phyloP scores from a whole-genome alignment of 2,113 vertebrate genomes.

The Micromys minutus region DNA sequence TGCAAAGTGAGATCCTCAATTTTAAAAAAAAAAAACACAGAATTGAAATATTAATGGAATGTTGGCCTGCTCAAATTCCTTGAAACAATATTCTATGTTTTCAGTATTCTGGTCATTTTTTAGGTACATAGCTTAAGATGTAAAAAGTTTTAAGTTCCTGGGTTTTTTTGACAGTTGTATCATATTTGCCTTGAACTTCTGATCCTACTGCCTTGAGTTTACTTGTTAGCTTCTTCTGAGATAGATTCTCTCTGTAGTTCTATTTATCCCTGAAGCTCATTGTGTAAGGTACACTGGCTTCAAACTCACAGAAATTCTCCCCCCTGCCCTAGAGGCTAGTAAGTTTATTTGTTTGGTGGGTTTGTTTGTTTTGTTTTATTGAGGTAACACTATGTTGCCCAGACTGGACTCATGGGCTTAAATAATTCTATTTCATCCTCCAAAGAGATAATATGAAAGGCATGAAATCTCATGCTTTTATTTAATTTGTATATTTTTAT shows the following conservation, averaged over 20 bases:
- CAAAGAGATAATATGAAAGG: background rate
- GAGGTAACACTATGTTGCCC: background rate
- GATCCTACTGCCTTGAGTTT: background rate
- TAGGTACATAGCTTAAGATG: background rate
- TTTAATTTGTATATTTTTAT: background rate
- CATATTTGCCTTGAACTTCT: background rate
- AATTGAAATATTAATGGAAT: background rate
- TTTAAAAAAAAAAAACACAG: background rate
- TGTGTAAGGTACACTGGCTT: background rate
- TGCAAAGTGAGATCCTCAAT: background rate
- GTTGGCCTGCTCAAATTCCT: background rate
- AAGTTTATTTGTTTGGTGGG: background rate
- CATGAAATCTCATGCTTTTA: background rate
- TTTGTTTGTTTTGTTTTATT: background rate
- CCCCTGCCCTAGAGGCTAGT: background rate
- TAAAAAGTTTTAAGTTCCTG: background rate
- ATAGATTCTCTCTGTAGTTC: background rate
- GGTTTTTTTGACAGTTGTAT: background rate
- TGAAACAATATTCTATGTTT: background rate
- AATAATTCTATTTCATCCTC: background rate
- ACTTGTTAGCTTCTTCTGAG: background rate
- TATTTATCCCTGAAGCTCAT: background rate
- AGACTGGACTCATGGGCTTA: background rate
- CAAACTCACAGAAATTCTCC: background rate
- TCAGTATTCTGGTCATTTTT: too few species aligned